Conservation (phyloP, 2,888 invertebrate genomes). For the Thymelicus acteon region DNA sequence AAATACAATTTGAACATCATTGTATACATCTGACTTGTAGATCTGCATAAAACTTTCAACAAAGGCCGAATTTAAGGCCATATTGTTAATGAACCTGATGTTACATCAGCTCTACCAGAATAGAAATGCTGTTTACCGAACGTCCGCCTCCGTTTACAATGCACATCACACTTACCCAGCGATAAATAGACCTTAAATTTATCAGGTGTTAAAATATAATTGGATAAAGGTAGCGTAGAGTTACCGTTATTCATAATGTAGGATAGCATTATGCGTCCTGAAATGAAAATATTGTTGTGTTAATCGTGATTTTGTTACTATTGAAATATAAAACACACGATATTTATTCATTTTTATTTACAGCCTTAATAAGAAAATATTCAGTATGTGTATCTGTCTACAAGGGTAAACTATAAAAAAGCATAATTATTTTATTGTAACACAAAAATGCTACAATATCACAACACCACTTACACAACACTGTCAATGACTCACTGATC, state of each 20-base stretch:
- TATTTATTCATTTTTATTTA: too few relatives aligned
- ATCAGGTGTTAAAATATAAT: slow-evolving; percentile 60
- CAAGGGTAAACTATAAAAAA: too few relatives aligned
- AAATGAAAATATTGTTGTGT: neutral
- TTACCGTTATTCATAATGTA: slow-evolving; percentile 20
- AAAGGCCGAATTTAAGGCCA: slow-evolving; percentile 43
- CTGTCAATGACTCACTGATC: too few relatives aligned
- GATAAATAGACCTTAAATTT: slow-evolving; percentile 62
- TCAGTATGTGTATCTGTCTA: too few relatives aligned
- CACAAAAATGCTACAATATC: too few relatives aligned
- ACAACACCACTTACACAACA: too few relatives aligned
- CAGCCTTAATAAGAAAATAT: too few relatives aligned
- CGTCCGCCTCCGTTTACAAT: slow-evolving; percentile 53
- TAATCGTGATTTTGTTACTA: too few relatives aligned
- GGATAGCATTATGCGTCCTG: neutral
- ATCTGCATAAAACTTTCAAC: slow-evolving; percentile 24
- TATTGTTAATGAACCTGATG: slow-evolving; percentile 67
- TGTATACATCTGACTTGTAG: too few relatives aligned
- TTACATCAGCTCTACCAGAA: slow-evolving; percentile 54
- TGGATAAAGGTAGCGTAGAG: slow-evolving; percentile 40
- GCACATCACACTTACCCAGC: slow-evolving; percentile 54
- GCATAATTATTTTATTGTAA: too few relatives aligned
- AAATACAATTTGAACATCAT: too few relatives aligned
- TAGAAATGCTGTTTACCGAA: slow-evolving; percentile 67
- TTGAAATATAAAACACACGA: too few relatives aligned